Evolutionary conservation across 1,140 invertebrate species (phyloP), one percentile per base, ranked within the genome.

Genomic region (Daktulosphaira vitifoliae): DNA sequence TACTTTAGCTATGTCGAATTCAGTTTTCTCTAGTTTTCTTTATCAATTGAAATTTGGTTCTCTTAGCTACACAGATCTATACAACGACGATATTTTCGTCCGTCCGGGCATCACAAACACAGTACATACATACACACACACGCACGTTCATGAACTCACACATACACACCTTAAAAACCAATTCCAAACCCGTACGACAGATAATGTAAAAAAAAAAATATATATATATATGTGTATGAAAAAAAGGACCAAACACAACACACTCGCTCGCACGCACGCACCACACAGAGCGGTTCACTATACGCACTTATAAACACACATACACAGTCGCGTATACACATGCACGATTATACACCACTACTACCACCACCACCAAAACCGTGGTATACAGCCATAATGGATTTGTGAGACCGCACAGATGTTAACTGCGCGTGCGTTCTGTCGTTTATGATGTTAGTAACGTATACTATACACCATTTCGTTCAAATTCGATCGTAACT

Each of bases 121-220:
- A 20, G 38, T 16, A 56, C 38, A 38, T 20, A 56, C 53, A 9
- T 2, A n/a, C 37, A 42, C 53, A 9, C 23, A 18, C 39, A 7
- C 39, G 16, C 15, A 11, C 9, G 4, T 38, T 44, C 37, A 6
- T 15, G 1, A 15, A 33, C 22, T 4, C 53, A 44, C 20, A 29
- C 54, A 13, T 22, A 59, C 54, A 33, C 29, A 33, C 29, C 29
- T 33, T 33, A 56, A 56, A 33, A 59, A 59, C 54, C 54, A 26
- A 59, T 59, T 59, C 54, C 39, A 38, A 59, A 59, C 54, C 39
- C 54, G 54, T 59, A 59, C 54, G 54, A 20, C 25, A 16, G 9
- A n/a, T 44, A n/a, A n/a, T 44, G 15, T 3, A 4, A 44, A 3
- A 15, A 7, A 44, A 6, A 33, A 6, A 6, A 33, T 33, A 33